Conservation (phyloP, 2,797 vertebrate species). For the Nannoperca australis region DNA sequence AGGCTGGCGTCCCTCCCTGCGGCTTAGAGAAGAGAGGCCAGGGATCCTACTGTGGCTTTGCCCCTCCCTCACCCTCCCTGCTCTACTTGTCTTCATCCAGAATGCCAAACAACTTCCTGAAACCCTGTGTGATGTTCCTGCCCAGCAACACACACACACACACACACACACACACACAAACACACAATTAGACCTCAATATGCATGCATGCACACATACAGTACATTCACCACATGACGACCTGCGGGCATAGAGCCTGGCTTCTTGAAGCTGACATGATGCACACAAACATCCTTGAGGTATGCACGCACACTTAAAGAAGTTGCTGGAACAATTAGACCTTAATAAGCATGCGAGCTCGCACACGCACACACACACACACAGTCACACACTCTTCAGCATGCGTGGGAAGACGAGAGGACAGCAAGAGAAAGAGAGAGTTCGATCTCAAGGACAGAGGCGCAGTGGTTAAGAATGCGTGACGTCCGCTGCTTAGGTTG, state of each 20-base stretch:
- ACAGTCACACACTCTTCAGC: conserved; percentile 4
- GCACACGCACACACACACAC: conserved; percentile 12
- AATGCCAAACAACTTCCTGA: conserved; percentile 76
- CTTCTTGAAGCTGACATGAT: conserved; percentile 31
- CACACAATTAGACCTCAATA: conserved; percentile 44
- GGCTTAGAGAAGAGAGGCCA: conserved; percentile 64
- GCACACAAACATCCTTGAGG: conserved; percentile 42
- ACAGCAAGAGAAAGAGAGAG: conserved; percentile 12
- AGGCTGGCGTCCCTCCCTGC: conserved; percentile 64
- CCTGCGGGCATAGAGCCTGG: conserved; percentile 34
- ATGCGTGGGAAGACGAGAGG: conserved; percentile 39
- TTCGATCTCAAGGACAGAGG: conserved; percentile 34
- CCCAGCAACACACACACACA: conserved; percentile 51
- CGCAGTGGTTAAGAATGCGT: conserved; percentile 38
- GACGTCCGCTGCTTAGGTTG: conserved; percentile 36
- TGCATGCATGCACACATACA: conserved; percentile 35
- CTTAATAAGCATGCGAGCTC: too few species aligned
- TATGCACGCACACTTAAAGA: background rate
- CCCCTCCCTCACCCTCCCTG: conserved; percentile 50
- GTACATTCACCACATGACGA: conserved; percentile 25
- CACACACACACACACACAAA: conserved; percentile 10
- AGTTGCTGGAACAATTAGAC: too few species aligned
- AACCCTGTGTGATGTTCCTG: conserved; percentile 66
- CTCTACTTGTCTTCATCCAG: conserved; percentile 57
- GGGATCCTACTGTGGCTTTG: conserved; percentile 65